A percentile compares a stretch with the other conserved stretches of the same genome.
These are phyloP conservation scores for Hippoglossus hippoglossus DNA, from an alignment of 2,797 vertebrate genomes.

Conservation along the genomic window DNA sequence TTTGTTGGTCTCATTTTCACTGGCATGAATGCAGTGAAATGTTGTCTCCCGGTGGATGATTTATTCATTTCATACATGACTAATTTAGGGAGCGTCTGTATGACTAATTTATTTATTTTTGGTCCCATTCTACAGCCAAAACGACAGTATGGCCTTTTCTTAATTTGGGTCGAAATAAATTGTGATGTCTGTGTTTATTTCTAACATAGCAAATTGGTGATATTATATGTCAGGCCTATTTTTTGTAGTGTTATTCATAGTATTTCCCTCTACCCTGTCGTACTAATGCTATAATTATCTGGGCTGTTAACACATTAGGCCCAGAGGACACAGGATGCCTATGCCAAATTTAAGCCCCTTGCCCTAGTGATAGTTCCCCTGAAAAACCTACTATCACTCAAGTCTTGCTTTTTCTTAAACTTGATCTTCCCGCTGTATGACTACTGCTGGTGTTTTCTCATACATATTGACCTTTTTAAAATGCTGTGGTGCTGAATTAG, in stretches of 20 bases:
- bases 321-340: conserved; percentile 19
- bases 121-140: conserved; percentile 1
- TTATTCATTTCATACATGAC: conserved; percentile 72
- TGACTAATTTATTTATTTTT: conserved; percentile 35
- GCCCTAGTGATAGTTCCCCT: conserved; percentile 6
- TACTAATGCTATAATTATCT: conserved; percentile 49
- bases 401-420: neutral
- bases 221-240: conserved; percentile 67
- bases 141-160: conserved; percentile 26
- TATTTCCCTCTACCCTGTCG: conserved; percentile 32
- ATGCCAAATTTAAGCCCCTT: conserved; percentile 29
- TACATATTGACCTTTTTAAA: neutral
- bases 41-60: conserved; percentile 43
- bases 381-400: neutral
- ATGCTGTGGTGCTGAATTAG: neutral
- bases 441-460: neutral
- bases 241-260: conserved; percentile 59
- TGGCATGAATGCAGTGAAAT: conserved; percentile 35
- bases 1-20: conserved; percentile 47
- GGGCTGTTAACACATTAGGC: conserved; percentile 38
- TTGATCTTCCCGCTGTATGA: conserved; percentile 1
- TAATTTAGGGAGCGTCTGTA: conserved; percentile 61
- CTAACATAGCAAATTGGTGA: conserved; percentile 44
- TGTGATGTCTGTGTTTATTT: conserved; percentile 52
- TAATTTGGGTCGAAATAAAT: conserved; percentile 20